Percentiles rank a stretch among this genome's conserved stretches.
These are phyloP conservation scores for Phortica magna DNA, from an alignment of 2,888 invertebrate genomes.

Conservation along the genomic window DNA sequence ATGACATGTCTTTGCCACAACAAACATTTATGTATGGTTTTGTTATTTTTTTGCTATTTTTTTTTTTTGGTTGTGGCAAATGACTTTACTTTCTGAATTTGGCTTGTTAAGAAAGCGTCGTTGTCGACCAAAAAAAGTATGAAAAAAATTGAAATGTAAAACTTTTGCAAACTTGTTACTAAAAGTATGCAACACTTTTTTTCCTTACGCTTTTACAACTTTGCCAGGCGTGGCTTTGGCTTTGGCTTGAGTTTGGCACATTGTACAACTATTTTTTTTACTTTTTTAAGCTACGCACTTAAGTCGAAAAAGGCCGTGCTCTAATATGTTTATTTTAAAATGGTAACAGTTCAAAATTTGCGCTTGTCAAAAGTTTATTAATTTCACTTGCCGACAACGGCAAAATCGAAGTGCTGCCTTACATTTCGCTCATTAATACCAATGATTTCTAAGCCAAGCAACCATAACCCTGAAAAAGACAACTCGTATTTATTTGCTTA, in stretches of 20 bases:
- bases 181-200: background rate
- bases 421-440: background rate
- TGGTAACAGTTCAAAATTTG: no score
- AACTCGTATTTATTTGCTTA: background rate
- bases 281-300: no score
- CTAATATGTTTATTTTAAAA: no score
- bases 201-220: background rate
- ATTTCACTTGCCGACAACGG: background rate
- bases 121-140: no score
- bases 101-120: background rate
- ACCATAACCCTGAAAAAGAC: background rate
- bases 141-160: background rate
- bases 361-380: background rate
- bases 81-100: conserved; percentile 10
- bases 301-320: no score
- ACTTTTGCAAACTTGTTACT: background rate
- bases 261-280: background rate
- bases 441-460: background rate
- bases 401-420: background rate
- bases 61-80: background rate
- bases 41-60: background rate
- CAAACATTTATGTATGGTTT: background rate
- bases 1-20: background rate
- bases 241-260: background rate
- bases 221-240: background rate